Conservation (phyloP, 2,888 invertebrate genomes). For the Trichopoda pennipes region DNA sequence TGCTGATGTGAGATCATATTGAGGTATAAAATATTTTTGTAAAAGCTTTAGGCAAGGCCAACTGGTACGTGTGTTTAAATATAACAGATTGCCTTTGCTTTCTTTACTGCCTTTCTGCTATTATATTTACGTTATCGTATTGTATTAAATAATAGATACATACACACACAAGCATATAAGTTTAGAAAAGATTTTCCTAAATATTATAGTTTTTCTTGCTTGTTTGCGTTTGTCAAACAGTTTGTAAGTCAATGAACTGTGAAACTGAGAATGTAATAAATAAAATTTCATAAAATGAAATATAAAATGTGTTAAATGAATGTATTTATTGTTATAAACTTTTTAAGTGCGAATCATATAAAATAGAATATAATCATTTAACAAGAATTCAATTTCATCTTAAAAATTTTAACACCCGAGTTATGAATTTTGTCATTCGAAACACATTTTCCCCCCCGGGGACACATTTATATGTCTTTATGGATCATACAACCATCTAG, state of each 20-base stretch:
- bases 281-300: neutral
- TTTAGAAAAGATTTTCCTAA: neutral
- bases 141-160: too few relatives aligned
- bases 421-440: too few relatives aligned
- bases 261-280: neutral
- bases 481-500: too few relatives aligned
- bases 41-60: too few relatives aligned
- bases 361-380: neutral
- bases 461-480: too few relatives aligned
- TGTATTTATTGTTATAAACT: neutral
- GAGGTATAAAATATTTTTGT: too few relatives aligned
- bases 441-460: too few relatives aligned
- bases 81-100: too few relatives aligned
- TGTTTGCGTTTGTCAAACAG: slow-evolving; percentile 16
- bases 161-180: neutral
- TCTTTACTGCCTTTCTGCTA: too few relatives aligned
- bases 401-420: neutral
- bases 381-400: neutral
- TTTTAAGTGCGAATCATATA: neutral
- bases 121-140: too few relatives aligned
- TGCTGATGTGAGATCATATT: too few relatives aligned
- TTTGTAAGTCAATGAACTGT: slow-evolving; percentile 1
- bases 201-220: neutral
- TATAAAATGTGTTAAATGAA: neutral
- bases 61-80: too few relatives aligned